A percentile compares a stretch with the other conserved stretches of the same genome.
Conservation (phyloP, 2,797 vertebrate species). For the Xiphophorus birchmanni region DNA sequence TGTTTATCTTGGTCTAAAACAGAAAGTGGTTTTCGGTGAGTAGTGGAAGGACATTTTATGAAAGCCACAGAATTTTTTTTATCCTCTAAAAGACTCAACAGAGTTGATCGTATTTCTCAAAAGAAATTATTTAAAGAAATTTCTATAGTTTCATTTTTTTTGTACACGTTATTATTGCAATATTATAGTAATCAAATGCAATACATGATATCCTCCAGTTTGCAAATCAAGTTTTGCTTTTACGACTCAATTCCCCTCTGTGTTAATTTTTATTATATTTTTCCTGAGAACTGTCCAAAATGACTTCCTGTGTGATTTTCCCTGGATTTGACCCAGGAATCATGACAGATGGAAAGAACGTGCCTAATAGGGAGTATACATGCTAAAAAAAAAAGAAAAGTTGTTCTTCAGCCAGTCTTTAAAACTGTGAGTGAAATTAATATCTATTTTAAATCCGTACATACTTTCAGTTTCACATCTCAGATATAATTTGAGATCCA, state of each 20-base stretch:
- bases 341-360: conserved; percentile 15
- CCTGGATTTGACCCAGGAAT: conserved; percentile 35
- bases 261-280: conserved; percentile 8
- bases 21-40: conserved; percentile 10
- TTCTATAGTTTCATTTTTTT: neutral
- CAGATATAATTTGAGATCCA: neutral
- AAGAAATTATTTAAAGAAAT: neutral
- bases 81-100: rapidly evolving
- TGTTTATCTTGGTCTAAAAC: neutral
- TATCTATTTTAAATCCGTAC: neutral
- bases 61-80: neutral
- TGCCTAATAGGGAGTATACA: conserved; percentile 6
- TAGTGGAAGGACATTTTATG: neutral
- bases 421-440: neutral
- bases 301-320: conserved; percentile 60
- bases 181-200: conserved; percentile 64
- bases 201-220: conserved; percentile 15
- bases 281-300: conserved; percentile 45
- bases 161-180: neutral
- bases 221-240: conserved; percentile 2
- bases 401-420: neutral
- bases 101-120: neutral
- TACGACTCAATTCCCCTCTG: conserved; percentile 28
- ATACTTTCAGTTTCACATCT: neutral
- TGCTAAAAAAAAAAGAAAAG: conserved; percentile 3